phyloP scores from a whole-genome alignment of 1,140 invertebrate genomes.

The Pteromalus puparum region DNA sequence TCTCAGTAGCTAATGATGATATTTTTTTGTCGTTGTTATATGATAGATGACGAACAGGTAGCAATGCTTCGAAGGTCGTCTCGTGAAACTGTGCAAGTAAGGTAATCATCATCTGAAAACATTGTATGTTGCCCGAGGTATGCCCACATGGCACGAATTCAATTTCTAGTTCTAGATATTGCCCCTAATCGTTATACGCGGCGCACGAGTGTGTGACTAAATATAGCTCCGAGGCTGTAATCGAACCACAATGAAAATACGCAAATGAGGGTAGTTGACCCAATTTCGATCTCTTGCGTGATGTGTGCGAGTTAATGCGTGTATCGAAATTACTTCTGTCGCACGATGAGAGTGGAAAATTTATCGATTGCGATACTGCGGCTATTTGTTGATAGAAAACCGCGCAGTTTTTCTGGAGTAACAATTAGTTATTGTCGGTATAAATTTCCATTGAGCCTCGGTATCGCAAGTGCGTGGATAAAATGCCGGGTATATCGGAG shows the following conservation, averaged over 20 bases:
- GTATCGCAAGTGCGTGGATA: background rate
- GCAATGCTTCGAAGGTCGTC: too few species aligned
- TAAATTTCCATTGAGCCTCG: background rate
- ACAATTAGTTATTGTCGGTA: constrained; percentile 1
- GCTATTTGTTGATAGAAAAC: background rate
- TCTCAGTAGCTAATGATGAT: too few species aligned
- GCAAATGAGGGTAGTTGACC: background rate
- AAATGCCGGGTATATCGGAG: background rate
- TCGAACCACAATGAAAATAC: background rate
- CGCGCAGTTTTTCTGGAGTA: background rate
- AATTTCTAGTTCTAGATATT: too few species aligned
- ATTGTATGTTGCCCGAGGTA: too few species aligned
- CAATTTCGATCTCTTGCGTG: background rate
- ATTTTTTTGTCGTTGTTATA: too few species aligned
- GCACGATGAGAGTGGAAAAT: background rate
- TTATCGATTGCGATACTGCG: background rate
- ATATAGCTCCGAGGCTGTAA: background rate
- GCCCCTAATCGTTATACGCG: too few species aligned
- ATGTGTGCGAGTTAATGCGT: too few species aligned
- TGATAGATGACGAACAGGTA: too few species aligned
- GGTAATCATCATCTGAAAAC: too few species aligned
- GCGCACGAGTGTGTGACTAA: too few species aligned
- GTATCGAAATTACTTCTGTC: background rate
- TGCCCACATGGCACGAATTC: too few species aligned
- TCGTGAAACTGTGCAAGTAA: too few species aligned